These are phyloP conservation scores for Maniola hyperantus DNA, from an alignment of 2,888 invertebrate genomes.

Conservation along the genomic window DNA sequence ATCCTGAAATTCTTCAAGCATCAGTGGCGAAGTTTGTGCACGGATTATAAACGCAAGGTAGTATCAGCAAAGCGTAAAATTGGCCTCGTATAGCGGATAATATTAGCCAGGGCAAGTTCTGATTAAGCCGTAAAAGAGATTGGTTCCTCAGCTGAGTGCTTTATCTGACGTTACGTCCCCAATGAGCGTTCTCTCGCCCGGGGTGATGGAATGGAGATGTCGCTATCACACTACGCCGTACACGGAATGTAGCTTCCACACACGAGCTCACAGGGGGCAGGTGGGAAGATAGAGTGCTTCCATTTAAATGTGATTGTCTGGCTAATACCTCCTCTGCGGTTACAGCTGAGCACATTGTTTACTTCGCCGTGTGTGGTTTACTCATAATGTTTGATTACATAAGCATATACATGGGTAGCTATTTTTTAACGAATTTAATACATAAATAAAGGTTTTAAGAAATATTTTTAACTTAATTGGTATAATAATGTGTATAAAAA, in stretches of 20 bases:
- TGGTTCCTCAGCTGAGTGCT: conserved; percentile 73
- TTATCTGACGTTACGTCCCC: conserved; percentile 73
- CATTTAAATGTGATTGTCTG: conserved; percentile 26
- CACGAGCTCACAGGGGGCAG: conserved; percentile 10
- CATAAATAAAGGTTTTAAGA: neutral
- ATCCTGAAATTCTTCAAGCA: neutral
- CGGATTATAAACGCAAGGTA: conserved; percentile 22
- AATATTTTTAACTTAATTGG: too few relatives aligned
- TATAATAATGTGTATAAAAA: too few relatives aligned
- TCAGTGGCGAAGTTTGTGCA: neutral
- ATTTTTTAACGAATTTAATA: neutral
- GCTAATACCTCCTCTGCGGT: conserved; percentile 19
- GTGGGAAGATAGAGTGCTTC: conserved; percentile 26
- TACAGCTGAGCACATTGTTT: conserved; percentile 16
- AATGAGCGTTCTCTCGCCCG: conserved; percentile 60
- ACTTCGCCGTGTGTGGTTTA: neutral
- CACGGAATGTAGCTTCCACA: neutral
- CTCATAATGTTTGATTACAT: conserved; percentile 10
- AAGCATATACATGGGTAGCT: neutral
- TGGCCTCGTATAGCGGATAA: conserved; percentile 20
- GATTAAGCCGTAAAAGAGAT: conserved; percentile 80
- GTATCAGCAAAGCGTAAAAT: conserved; percentile 30
- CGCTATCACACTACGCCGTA: neutral
- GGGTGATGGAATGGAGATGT: conserved; percentile 22
- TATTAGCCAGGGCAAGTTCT: conserved; percentile 67